Base-by-base conservation (phyloP, 2,113 vertebrate genomes). In the Octodon degus region DNA sequence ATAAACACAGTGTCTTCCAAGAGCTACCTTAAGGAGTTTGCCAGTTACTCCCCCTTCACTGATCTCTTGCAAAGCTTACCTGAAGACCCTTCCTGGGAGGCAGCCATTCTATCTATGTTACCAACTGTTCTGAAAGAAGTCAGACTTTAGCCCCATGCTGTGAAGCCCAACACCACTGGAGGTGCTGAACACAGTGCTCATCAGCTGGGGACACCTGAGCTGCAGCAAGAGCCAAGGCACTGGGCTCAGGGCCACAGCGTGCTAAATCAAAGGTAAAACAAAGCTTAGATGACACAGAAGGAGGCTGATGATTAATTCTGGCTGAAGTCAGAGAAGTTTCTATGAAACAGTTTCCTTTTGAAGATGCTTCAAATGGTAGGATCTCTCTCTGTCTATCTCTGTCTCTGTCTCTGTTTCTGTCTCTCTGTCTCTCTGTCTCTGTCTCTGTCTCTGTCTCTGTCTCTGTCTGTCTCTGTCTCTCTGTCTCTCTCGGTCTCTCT, bases 121-220 rank as follows among this genome's bases (percentile, higher is more conserved):
- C 34, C 17, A 58, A 62, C 43, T 13, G 11, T 67, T 30, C 12
- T 2, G 60, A 16, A 37, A 53, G 60, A 77, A 43, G 60, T 47
- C 40, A 40, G 34, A 87, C 40, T 27, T 68, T 63, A 76, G 80
- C 7, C 22, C 10, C 7, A 37, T 30, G 91, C 40, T 37, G 37
- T 17, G 9, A 74, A 24, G 27, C 0, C 43, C 37, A n/a, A 17
- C 1, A 22, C n/a, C 7, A 1, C 20, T 0, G 0, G 8, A 3
- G 30, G 47, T 43, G 25, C 34, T 24, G 20, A 63, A 76, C 63
- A 87, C 5, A 0, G 50, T 13, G 60, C 10, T 53, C 20, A 40
- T 25, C 17, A 47, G 9, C 9, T 17, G 12, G 13, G 27, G 37
- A 86, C 83, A 62, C 65, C 65, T 25, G 62, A 60, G 30, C 25